Conservation (phyloP, 2,888 invertebrate species). For the Rotaria socialis region DNA sequence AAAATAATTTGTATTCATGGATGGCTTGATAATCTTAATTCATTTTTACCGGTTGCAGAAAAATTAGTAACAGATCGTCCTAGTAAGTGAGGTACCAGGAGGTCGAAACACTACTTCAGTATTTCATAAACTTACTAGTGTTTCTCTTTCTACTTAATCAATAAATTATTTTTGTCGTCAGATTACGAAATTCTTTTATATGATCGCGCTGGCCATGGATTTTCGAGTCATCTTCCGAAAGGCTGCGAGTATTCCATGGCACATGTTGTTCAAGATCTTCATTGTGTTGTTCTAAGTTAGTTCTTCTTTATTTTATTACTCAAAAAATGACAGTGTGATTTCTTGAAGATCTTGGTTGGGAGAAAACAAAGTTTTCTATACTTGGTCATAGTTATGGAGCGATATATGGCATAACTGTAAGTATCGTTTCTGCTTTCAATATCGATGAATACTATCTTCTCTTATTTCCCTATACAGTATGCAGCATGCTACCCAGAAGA, state of each 20-base stretch:
- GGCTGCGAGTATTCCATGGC: neutral
- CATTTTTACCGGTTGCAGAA: neutral
- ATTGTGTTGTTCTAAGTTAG: neutral
- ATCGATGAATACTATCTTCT: neutral
- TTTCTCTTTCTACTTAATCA: too few species aligned
- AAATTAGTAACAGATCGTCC: neutral
- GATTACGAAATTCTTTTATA: neutral
- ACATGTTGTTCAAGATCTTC: neutral
- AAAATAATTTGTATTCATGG: neutral
- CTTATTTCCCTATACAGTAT: neutral
- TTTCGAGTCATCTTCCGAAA: neutral
- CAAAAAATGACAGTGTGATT: too few species aligned
- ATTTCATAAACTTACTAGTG: too few species aligned
- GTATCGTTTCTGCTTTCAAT: neutral
- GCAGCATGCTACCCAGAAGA: neutral
- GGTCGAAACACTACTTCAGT: too few species aligned
- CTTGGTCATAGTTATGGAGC: conserved; percentile 11
- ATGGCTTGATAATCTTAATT: neutral
- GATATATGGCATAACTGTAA: neutral
- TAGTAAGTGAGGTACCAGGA: neutral
- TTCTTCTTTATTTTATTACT: neutral
- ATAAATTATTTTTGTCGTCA: neutral
- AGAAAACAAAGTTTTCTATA: neutral
- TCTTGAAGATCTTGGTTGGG: neutral
- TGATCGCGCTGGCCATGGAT: conserved; percentile 20